Base-by-base conservation (phyloP, 2,797 vertebrate species). In the Mus minutoides region DNA sequence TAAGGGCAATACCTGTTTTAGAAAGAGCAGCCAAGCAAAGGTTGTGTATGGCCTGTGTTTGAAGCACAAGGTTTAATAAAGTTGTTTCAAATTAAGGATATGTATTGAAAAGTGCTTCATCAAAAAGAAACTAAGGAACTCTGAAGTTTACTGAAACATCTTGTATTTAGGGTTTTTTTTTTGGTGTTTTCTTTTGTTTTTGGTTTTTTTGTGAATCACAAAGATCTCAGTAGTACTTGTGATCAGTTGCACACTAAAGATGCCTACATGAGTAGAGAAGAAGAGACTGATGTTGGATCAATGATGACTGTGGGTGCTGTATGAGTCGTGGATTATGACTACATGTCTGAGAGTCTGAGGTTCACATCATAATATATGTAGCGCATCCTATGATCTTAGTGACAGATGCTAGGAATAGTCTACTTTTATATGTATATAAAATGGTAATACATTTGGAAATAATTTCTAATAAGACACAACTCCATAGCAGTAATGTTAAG, bases 311-410 rank as follows among this genome's bases (percentile, higher is more conserved):
- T 21, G 82, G 29, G 62, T 91, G 73, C 58, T 6, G 26, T 88
- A 75, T 75, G 77, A 67, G 71, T 93, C 49, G 5, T 3, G n/a
- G 73, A 88, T 19, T 8, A 10, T 94, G 90, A 90, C 34, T 77
- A 67, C 17, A 19, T 13, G 73, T 88, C 73, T 95, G 75, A 16
- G 91, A 89, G 64, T 85, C 93, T 96, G 96, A 96, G 95, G 60
- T 73, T 88, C 83, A 73, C 12, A 34, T 10, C 2, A 1, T n/a
- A n/a, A 21, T 46, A n/a, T 9, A 56, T 0, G 26, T 79, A 6
- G 14, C 46, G 7, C 46, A 3, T 14, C 3, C 22, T 31, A 0
- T 69, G 19, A 37, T 56, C n/a, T 34, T 46, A 31, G 43, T 5
- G 17, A 52, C n/a, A 17, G 17, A 40, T 64, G 11, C 46, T 14